Base-by-base conservation (phyloP, 2,113 vertebrate species). In the Sapajus apella region DNA sequence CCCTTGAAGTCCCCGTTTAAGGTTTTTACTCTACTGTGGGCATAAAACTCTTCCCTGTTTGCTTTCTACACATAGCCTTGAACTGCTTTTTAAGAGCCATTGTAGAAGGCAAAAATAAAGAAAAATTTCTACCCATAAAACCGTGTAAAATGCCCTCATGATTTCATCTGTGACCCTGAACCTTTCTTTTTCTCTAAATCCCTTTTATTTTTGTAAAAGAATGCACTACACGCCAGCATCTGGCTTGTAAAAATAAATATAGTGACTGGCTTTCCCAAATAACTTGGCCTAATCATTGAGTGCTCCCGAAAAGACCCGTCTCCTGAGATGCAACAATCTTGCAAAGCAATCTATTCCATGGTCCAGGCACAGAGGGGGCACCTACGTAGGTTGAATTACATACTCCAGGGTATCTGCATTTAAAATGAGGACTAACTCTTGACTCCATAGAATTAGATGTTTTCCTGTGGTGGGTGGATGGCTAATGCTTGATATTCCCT, bases 241-340 rank as follows among this genome's bases (percentile, higher is more conserved):
- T 95, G 95, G 94, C 97, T 96, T 96, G 56, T 96, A 96, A 98
- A 97, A 97, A 97, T 96, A 97, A 97, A 97, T 72, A 96, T 32
- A 84, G 91, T 0, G 50, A 76, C 90, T 87, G 52, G 61, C 87
- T 97, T 95, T 87, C 92, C 94, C 92, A 95, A 95, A 97, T 76
- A 94, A 92, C 80, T 80, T 47, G 73, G 96, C 94, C 95, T 83
- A 79, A 82, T 92, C 43, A 18, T 32, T 0, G 4, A 58, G 27
- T 13, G 90, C 80, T 94, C 75, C 95, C 76, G 85, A 76, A 76
- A 85, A 95, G 90, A 32, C 76, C 47, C 3, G 52, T 83, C 94
- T 94, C 95, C 79, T 11, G 92, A 96, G 92, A 92, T 1, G n/a
- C n/a, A 64, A 72, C 87, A 97, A 94, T 96, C 90, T 95, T 35